phyloP scores from a whole-genome alignment of 1,140 invertebrate genomes.

The Trichogramma pretiosum region DNA sequence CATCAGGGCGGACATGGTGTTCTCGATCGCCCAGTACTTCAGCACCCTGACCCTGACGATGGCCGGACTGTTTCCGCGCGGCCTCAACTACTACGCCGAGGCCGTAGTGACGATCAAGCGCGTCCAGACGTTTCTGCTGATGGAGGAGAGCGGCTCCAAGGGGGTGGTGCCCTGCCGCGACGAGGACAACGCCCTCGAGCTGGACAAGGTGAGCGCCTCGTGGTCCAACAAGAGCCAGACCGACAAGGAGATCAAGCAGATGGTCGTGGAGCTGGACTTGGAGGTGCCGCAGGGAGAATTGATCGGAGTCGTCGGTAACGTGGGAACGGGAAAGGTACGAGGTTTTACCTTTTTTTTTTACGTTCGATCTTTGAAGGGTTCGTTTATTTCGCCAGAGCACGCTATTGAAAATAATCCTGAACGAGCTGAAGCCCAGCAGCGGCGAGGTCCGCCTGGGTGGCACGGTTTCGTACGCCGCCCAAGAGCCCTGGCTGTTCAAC shows the following conservation, averaged over 20 bases:
- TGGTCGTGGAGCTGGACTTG: too few relatives aligned
- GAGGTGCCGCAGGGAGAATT: too few relatives aligned
- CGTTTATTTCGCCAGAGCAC: slow-evolving; percentile 59
- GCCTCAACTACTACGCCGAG: slow-evolving; percentile 50
- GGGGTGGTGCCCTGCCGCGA: too few relatives aligned
- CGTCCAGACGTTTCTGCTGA: too few relatives aligned
- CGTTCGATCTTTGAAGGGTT: too few relatives aligned
- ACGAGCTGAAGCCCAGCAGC: slow-evolving; percentile 56
- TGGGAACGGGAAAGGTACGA: slow-evolving; percentile 73
- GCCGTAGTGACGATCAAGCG: slow-evolving; percentile 56
- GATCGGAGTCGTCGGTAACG: slow-evolving; percentile 68
- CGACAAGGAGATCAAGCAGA: too few relatives aligned
- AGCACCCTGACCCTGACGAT: slow-evolving; percentile 62
- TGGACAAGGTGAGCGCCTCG: too few relatives aligned
- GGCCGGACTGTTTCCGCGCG: slow-evolving; percentile 64
- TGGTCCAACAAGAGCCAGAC: too few relatives aligned
- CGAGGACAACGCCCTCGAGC: too few relatives aligned
- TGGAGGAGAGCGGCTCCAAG: too few relatives aligned
- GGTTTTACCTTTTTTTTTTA: too few relatives aligned
- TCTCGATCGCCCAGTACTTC: slow-evolving; percentile 64
- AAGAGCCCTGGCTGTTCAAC: slow-evolving; percentile 59
- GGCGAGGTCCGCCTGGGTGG: slow-evolving; percentile 57
- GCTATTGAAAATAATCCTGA: slow-evolving; percentile 61
- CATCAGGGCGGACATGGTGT: slow-evolving; percentile 60
- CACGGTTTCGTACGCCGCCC: slow-evolving; percentile 60